phyloP scores from a whole-genome alignment of 2,888 invertebrate genomes.

The Mimas tiliae region DNA sequence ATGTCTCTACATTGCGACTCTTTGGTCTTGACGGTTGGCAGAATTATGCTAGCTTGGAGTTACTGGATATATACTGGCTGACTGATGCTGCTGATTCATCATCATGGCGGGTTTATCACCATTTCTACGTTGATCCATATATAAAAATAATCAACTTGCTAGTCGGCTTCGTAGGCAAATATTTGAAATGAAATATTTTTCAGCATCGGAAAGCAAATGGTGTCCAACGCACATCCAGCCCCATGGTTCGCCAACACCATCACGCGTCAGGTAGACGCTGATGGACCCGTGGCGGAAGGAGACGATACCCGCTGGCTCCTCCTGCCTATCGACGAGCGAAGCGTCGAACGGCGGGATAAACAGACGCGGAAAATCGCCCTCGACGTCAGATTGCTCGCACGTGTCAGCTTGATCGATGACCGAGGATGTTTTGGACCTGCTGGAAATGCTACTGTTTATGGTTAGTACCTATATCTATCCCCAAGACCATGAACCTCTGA shows the following conservation, averaged over 20 bases:
- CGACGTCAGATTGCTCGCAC: conserved; percentile 64
- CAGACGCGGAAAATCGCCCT: conserved; percentile 40
- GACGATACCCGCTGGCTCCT: conserved; percentile 56
- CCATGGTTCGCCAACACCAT: conserved; percentile 71
- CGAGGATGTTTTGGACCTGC: conserved; percentile 69
- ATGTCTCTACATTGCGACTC: too few species aligned
- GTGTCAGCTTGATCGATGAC: conserved; percentile 69
- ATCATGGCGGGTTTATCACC: too few species aligned
- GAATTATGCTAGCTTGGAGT: too few species aligned
- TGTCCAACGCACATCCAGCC: conserved; percentile 65
- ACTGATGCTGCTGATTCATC: too few species aligned
- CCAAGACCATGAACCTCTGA: too few species aligned
- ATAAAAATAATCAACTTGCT: too few species aligned
- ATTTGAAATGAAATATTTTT: conserved; percentile 29
- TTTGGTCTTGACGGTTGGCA: too few species aligned
- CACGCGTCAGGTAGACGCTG: conserved; percentile 51
- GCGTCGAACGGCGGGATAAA: conserved; percentile 39
- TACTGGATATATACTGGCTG: too few species aligned
- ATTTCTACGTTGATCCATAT: too few species aligned
- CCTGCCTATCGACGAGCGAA: conserved; percentile 57
- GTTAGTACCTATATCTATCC: conserved; percentile 46
- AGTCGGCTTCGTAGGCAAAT: too few species aligned
- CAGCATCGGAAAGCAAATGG: conserved; percentile 76
- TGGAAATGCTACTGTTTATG: conserved; percentile 72
- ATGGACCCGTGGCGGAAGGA: conserved; percentile 56